phyloP scores from a whole-genome alignment of 1,140 invertebrate genomes.

The Triops cancriformis region DNA sequence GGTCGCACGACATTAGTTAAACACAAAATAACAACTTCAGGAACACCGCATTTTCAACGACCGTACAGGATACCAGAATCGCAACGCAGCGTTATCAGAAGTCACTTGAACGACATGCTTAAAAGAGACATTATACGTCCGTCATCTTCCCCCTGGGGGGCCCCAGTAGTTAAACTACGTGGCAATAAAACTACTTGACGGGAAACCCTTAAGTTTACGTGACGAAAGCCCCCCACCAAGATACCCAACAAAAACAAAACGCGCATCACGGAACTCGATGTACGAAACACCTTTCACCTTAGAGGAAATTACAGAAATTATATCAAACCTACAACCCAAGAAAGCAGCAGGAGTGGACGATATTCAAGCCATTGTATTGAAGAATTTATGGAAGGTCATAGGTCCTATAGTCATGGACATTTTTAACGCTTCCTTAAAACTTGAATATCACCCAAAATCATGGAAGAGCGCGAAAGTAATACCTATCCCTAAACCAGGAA shows the following conservation, averaged over 20 bases:
- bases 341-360: conserved; percentile 18
- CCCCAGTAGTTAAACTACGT: conserved; percentile 20
- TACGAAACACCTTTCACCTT: neutral
- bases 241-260: neutral
- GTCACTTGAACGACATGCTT: too few species aligned
- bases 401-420: neutral
- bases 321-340: neutral
- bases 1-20: too few species aligned
- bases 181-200: neutral
- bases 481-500: conserved; percentile 4
- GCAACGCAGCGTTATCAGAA: too few species aligned
- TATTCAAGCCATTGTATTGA: neutral
- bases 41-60: too few species aligned
- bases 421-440: neutral
- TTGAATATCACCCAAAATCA: conserved; percentile 2
- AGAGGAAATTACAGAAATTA: conserved; percentile 13
- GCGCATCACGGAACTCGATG: neutral
- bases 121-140: too few species aligned
- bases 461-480: conserved; percentile 19
- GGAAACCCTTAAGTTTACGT: neutral
- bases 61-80: too few species aligned
- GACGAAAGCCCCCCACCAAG: neutral
- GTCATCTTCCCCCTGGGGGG: too few species aligned
- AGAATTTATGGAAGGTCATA: neutral
- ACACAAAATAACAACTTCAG: too few species aligned